Conservation (phyloP, 2,113 vertebrate species). For the Buteo buteo region DNA sequence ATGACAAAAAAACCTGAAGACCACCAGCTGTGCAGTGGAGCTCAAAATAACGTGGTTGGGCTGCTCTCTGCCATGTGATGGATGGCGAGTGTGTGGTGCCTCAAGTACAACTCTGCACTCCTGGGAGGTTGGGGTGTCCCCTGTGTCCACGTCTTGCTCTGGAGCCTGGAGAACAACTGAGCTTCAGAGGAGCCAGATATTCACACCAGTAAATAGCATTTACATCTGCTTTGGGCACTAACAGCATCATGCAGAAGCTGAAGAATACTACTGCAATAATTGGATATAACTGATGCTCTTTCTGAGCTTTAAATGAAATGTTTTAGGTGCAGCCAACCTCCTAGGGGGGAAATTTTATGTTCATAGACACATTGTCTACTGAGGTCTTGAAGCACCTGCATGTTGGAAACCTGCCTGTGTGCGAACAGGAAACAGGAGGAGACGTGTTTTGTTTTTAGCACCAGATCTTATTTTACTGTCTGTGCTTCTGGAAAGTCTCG, state of each 20-base stretch:
- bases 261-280: not conserved
- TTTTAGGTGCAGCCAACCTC: not conserved
- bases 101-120: not conserved
- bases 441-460: not conserved
- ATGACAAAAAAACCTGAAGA: not conserved
- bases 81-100: not conserved
- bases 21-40: not conserved
- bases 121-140: not conserved
- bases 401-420: not conserved
- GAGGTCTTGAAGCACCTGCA: not conserved
- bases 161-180: not conserved
- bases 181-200: not conserved
- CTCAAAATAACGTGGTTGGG: rapidly evolving
- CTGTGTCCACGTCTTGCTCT: not conserved
- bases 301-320: not conserved
- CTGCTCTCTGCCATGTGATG: not conserved
- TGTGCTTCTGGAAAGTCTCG: not conserved
- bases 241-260: not conserved
- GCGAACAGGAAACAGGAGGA: not conserved
- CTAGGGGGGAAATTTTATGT: not conserved
- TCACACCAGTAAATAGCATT: not conserved
- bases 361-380: not conserved
- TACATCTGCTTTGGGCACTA: not conserved
- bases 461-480: not conserved
- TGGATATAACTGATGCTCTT: not conserved